Conservation (phyloP, 2,888 invertebrate species). For the Hemithea aestivaria region DNA sequence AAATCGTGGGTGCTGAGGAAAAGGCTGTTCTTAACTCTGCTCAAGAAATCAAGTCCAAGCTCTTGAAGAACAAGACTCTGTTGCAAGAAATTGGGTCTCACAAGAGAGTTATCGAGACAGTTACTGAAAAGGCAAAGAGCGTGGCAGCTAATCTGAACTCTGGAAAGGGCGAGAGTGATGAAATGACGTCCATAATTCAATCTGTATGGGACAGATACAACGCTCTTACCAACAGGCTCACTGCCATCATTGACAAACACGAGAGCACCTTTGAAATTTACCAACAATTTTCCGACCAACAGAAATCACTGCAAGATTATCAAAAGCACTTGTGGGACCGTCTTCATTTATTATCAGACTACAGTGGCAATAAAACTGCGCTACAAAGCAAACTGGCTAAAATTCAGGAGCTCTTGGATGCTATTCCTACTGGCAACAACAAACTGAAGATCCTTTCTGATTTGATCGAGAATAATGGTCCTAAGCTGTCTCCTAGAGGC, state of each 20-base stretch:
- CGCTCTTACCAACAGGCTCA: slow-evolving; percentile 82
- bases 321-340: slow-evolving; percentile 95
- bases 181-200: slow-evolving; percentile 84
- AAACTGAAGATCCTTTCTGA: slow-evolving; percentile 87
- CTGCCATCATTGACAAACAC: slow-evolving; percentile 83
- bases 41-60: slow-evolving; percentile 90
- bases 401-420: slow-evolving; percentile 88
- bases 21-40: slow-evolving; percentile 86
- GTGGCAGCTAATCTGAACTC: slow-evolving; percentile 80
- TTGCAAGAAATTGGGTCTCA: slow-evolving; percentile 94
- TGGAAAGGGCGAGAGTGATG: slow-evolving; percentile 76
- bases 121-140: slow-evolving; percentile 91
- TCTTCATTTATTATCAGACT: slow-evolving; percentile 89
- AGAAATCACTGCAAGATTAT: slow-evolving; percentile 92
- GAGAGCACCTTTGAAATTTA: slow-evolving; percentile 89
- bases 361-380: slow-evolving; percentile 90
- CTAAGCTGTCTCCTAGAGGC: slow-evolving; percentile 87
- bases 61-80: slow-evolving; percentile 90
- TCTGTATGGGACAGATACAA: slow-evolving; percentile 89
- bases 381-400: slow-evolving; percentile 90
- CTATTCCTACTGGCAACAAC: slow-evolving; percentile 86
- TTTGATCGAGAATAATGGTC: slow-evolving; percentile 84
- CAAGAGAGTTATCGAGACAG: slow-evolving; percentile 93
- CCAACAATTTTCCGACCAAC: slow-evolving; percentile 91
- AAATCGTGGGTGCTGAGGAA: slow-evolving; percentile 84